phyloP scores from a whole-genome alignment of 2,888 invertebrate genomes.

The Acheta domesticus region DNA sequence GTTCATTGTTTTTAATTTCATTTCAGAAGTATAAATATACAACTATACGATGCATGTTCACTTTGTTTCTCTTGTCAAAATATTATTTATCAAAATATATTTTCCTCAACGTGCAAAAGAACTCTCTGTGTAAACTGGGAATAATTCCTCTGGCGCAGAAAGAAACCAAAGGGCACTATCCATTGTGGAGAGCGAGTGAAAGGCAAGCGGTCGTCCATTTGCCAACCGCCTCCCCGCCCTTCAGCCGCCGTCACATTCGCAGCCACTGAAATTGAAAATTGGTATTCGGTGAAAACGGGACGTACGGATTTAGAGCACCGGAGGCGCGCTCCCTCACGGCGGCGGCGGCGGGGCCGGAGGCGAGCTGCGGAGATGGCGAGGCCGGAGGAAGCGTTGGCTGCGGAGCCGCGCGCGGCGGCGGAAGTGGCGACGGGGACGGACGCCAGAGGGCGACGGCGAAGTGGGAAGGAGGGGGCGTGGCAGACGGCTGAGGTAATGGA shows the following conservation, averaged over 20 bases:
- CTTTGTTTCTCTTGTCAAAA: too few relatives aligned
- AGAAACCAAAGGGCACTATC: too few relatives aligned
- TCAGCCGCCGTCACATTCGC: background rate
- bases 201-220: too few relatives aligned
- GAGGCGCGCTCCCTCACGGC: background rate
- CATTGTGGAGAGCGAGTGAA: too few relatives aligned
- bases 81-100: too few relatives aligned
- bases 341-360: background rate
- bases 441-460: background rate
- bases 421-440: background rate
- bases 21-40: too few relatives aligned
- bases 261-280: slow-evolving; percentile 1
- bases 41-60: too few relatives aligned
- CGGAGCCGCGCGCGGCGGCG: background rate
- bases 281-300: background rate
- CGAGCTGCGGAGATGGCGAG: background rate
- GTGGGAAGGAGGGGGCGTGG: background rate
- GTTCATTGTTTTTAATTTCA: too few relatives aligned
- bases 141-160: too few relatives aligned
- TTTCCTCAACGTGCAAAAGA: too few relatives aligned
- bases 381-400: background rate
- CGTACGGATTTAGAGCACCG: background rate
- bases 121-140: too few relatives aligned
- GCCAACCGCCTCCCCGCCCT: too few relatives aligned
- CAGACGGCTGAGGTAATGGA: background rate